Evolutionary conservation across 2,797 vertebrate genomes (phyloP), one percentile per base, ranked within the genome.

Genomic region (Diplodus puntazzo): DNA sequence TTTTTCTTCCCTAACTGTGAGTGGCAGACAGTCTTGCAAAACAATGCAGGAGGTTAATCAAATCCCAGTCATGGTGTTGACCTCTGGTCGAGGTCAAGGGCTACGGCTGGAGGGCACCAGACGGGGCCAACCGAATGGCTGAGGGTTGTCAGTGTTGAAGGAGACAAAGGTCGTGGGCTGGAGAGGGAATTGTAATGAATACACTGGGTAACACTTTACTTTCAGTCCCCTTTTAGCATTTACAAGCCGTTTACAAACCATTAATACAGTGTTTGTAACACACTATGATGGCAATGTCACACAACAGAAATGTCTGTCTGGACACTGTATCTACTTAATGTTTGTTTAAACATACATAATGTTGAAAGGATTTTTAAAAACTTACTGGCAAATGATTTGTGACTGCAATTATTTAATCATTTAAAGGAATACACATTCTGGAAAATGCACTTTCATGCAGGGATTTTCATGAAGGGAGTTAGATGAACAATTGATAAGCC

Each of bases 31-130:
- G 85, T 73, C 71, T 75, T 12, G 50, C 25, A 53, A 82, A 91
- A 93, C 88, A 92, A 93, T 88, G 82, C 70, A 3, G 81, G 87
- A 69, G 88, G 92, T 94, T 93, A 93, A 94, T 94, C 88, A 93
- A 93, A 92, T 86, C 85, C 80, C 88, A 87, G 90, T 90, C 90
- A 92, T 86, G 92, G 92, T 89, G 85, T 91, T 90, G 89, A 92
- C 91, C 89, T 85, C 57, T 76, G 75, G 77, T 59, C 0, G 60
- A 82, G 91, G 92, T 92, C 92, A 93, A 92, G 92, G 86, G 86
- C 87, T 83, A 71, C 13, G 65, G 89, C 85, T 80, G 63, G 60
- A 89, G 90, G 88, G 85, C 53, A n/a, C 77, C 89, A 92, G 89
- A 92, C 77, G 39, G 70, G 39, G 68, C 67, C 55, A 21, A 34